Percentiles rank a stretch among this genome's conserved stretches.
These are phyloP conservation scores for Tachuris rubrigastra DNA, from an alignment of 2,113 vertebrate species.

Conservation along the genomic window DNA sequence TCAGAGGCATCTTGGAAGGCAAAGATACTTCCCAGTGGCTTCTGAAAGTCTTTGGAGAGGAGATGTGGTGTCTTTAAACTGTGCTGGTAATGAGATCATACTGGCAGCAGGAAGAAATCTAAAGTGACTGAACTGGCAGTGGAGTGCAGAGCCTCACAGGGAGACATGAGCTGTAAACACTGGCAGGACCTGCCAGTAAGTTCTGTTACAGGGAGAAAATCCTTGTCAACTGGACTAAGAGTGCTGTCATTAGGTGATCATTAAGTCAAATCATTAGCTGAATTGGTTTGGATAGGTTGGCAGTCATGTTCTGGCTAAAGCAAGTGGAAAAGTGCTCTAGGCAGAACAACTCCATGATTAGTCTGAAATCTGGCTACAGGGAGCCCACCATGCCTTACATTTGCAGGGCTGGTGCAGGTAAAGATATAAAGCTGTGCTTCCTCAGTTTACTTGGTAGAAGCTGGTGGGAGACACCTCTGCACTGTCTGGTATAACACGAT, in stretches of 20 bases:
- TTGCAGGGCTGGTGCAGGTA: neutral
- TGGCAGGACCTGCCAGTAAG: neutral
- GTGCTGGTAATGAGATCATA: neutral
- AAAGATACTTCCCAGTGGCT: neutral
- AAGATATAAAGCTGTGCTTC: neutral
- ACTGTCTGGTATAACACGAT: fast-evolving
- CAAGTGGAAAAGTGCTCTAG: neutral
- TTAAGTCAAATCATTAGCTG: neutral
- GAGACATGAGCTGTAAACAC: neutral
- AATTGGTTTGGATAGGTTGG: neutral
- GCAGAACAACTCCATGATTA: neutral
- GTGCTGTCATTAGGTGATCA: neutral
- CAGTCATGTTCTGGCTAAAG: neutral
- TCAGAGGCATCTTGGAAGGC: neutral
- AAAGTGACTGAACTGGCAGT: neutral
- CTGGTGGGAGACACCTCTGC: neutral
- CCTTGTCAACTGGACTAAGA: neutral
- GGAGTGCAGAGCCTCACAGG: neutral
- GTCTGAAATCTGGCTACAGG: neutral
- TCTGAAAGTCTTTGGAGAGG: neutral
- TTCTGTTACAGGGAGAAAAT: neutral
- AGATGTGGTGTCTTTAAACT: neutral
- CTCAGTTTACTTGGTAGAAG: neutral
- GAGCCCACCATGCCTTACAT: neutral
- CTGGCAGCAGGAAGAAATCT: neutral